Base-by-base conservation (phyloP, 37 sponge, comb jelly and placozoan species). In the Beroe forskalii region DNA sequence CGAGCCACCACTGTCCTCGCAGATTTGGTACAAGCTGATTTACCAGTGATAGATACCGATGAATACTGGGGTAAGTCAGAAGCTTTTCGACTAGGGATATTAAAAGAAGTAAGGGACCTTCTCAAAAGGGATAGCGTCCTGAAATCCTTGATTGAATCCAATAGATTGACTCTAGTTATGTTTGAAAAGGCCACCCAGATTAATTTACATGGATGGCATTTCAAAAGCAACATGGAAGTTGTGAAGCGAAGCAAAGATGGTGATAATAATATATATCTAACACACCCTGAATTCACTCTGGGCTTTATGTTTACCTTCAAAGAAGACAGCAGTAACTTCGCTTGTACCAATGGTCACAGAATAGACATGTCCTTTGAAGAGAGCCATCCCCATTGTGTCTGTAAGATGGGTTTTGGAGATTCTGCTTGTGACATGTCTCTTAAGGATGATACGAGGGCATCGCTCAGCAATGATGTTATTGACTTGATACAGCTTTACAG, bases 241-340 rank as follows among this genome's bases (percentile, higher is more conserved):
- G 4, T 64, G 17, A 8, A 64, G 6, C 55, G 55, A 48, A 48
- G 6, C 12, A 6, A 6, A 48, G 55, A 12, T 17, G 12, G 12
- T 6, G 55, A 12, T 48, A 48, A 48, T 12, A 6, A 48, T 17
- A 12, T 6, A 6, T 17, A 48, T 48, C 12, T 17, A 22, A 64
- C 25, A 23, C 17, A 64, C 17, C 25, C 17, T 64, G 39, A 32
- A 9, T 69, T 69, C 39, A 33, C 35, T 36, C 32, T 69, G 38
- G 72, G 38, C 9, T 69, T 69, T 36, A 35, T 69, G 20, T 69
- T 69, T 37, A 69, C 9, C 72, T 69, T 69, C 38, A 64, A 64
- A 23, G 66, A 63, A 19, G 72, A 69, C 39, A 69, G 38, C 4
- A 36, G 38, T 35, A 33, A 2, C 32, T 69, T 69, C 38, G 32